Evolutionary conservation across 2,888 invertebrate species (phyloP), one percentile per base, ranked within the genome.

Genomic region (Latrodectus elegans): DNA sequence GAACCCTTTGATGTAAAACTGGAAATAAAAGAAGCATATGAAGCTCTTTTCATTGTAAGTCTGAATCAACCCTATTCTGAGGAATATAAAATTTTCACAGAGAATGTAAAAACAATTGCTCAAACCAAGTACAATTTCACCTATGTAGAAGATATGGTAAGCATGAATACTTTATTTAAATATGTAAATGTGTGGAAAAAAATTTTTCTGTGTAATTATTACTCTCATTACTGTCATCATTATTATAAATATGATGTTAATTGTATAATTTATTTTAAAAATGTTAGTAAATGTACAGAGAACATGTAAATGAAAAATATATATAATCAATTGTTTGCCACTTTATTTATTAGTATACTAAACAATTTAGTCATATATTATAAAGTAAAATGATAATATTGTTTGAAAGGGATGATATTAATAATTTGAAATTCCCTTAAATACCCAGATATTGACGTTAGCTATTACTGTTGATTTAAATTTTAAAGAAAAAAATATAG

Each of bases 41-140:
- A 90, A 77, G 67, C 90, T 15, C 72, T 90, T 49, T 67, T 90
- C 60, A 90, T 90, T 38, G 88, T 90, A 4, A 89, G 89, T 77
- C 74, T 90, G 8, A 89, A 90, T 75, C 90, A 90, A 73, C 90
- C 90, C 14, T 85, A 82, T 15, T 89, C 90, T 6, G 88, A 82
- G 49, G 81, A 88, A 55, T 90, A 89, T 71, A 82, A 86, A 49
- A 72, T 84, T 15, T 90, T 90, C 73, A 86, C 89, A 4, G 89
- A 90, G 22, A 74, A 88, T 81, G 90, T 90, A 12, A 90, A 90
- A 81, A 51, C 78, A 49, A 51, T 80, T 17, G 90, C 90, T 4
- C 60, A 81, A 14, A 68, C 64, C 6, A 65, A 85, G 15, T 90
- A 90, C 71, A 89, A 89, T 55, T 90, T 83, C 64, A 84, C 65